A percentile compares a stretch with the other conserved stretches of the same genome.
Evolutionary conservation across 2,888 invertebrate species (phyloP).

Genomic region (Acrocyrtus sp.): DNA sequence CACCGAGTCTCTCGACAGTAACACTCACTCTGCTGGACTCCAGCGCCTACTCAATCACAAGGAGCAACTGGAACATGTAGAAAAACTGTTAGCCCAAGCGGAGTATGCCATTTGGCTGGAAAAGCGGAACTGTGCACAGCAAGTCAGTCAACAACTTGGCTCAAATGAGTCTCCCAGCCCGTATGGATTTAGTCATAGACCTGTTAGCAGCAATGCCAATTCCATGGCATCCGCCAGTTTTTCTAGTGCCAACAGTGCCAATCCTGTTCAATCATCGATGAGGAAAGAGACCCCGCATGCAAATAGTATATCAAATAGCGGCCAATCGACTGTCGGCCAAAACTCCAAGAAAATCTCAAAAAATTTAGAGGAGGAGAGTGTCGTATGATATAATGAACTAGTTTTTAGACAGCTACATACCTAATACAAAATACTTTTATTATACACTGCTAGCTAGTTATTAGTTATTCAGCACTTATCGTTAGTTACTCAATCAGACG

Average conservation of each 20-base stretch:
- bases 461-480: too few species aligned
- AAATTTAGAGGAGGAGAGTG: conserved; percentile 63
- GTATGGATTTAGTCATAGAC: conserved; percentile 59
- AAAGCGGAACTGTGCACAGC: conserved; percentile 63
- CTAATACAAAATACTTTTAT: too few species aligned
- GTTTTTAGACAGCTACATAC: conserved; percentile 23
- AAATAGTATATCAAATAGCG: conserved; percentile 39
- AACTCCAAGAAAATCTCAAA: conserved; percentile 62
- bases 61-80: conserved; percentile 63
- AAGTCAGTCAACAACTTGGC: conserved; percentile 62
- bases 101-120: conserved; percentile 64
- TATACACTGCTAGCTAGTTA: too few species aligned
- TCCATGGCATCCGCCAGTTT: conserved; percentile 60
- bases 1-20: conserved; percentile 63
- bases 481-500: too few species aligned
- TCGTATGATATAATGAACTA: conserved; percentile 59
- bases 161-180: conserved; percentile 61
- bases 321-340: conserved; percentile 47
- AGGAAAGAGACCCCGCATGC: conserved; percentile 44
- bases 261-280: conserved; percentile 54
- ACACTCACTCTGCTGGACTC: conserved; percentile 63
- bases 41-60: conserved; percentile 63
- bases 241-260: conserved; percentile 62
- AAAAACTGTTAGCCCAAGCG: conserved; percentile 63
- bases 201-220: conserved; percentile 43